Evolutionary conservation across 2,797 vertebrate species (phyloP).

Genomic region (Rhynchotus rufescens): DNA sequence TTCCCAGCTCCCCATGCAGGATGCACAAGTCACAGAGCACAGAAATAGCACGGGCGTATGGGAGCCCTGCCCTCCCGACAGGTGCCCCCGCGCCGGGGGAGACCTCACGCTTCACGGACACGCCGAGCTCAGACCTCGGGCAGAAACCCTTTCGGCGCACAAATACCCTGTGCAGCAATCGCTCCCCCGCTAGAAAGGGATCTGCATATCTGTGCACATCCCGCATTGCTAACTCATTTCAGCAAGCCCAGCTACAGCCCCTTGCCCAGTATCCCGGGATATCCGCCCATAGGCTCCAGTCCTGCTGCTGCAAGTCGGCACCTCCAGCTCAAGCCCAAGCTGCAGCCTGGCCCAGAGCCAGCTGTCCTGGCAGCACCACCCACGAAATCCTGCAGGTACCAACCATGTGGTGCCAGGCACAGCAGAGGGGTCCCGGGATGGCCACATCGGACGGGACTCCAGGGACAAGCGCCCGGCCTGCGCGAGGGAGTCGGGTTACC

Average conservation of each 20-base stretch:
- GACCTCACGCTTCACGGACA: not conserved
- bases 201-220: not conserved
- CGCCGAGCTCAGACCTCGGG: too few relatives aligned
- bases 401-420: fast-evolving
- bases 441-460: not conserved
- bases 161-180: too few relatives aligned
- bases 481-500: not conserved
- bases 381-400: not conserved
- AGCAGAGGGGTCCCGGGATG: fast-evolving
- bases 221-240: fast-evolving
- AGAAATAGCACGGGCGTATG: fast-evolving
- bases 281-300: not conserved
- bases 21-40: not conserved
- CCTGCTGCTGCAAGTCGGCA: not conserved
- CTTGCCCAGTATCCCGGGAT: not conserved
- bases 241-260: not conserved
- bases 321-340: not conserved
- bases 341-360: not conserved
- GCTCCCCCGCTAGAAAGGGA: too few relatives aligned
- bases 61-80: not conserved
- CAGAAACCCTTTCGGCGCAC: too few relatives aligned
- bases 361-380: not conserved
- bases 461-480: not conserved
- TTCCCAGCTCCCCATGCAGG: not conserved
- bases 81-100: fast-evolving